Evolutionary conservation across 2,113 vertebrate species (phyloP).

Genomic region (Ctenodactylus gundi): DNA sequence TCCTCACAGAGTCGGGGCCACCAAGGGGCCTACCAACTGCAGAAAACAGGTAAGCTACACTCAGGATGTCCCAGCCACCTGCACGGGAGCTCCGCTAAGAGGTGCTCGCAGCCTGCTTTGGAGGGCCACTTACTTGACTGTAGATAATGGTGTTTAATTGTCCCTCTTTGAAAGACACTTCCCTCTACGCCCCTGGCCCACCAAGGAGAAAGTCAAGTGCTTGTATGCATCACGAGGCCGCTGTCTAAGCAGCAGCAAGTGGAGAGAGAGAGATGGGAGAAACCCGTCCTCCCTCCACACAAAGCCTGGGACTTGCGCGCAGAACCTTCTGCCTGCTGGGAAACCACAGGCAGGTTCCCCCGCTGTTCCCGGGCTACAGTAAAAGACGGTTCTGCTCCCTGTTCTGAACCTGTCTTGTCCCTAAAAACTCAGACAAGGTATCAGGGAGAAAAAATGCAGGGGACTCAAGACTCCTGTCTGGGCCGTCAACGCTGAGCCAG

Average conservation of each 20-base stretch:
- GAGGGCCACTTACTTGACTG: neutral
- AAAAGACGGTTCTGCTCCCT: neutral
- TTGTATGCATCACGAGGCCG: neutral
- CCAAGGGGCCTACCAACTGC: neutral
- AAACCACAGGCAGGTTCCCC: conserved; percentile 18
- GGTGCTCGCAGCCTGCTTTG: neutral
- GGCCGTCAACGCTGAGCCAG: neutral
- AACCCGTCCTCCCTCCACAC: neutral
- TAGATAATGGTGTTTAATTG: conserved; percentile 1
- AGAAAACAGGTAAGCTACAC: neutral
- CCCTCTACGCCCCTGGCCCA: neutral
- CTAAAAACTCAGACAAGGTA: conserved; percentile 11
- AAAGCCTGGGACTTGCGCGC: neutral
- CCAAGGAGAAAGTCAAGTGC: neutral
- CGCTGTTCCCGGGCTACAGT: neutral
- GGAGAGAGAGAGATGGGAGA: neutral
- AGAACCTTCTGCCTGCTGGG: neutral
- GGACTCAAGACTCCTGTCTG: neutral
- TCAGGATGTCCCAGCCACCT: neutral
- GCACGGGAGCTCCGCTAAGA: neutral
- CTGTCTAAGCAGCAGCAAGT: neutral
- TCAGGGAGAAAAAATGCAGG: conserved; percentile 20
- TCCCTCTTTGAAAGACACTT: neutral
- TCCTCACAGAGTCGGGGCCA: neutral
- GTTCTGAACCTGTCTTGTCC: conserved; percentile 5